Conservation (phyloP, 2,797 vertebrate species). For the Limosa lapponica region DNA sequence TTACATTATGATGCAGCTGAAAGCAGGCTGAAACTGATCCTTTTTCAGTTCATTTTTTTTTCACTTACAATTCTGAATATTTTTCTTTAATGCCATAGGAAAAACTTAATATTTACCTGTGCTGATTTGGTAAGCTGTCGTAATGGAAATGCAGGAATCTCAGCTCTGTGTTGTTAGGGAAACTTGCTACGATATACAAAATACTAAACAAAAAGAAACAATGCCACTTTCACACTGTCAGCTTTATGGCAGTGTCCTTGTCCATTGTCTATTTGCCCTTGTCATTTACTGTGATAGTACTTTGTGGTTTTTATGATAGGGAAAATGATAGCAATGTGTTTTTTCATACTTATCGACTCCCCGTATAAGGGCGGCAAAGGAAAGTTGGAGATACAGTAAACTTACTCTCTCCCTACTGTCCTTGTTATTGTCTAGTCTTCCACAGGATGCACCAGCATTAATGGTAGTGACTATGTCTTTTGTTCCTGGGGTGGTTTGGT, state of each 20-base stretch:
- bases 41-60: background rate
- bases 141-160: background rate
- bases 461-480: background rate
- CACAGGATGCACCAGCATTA: rapidly evolving
- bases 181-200: background rate
- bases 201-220: background rate
- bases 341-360: background rate
- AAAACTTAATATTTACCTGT: background rate
- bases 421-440: background rate
- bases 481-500: background rate
- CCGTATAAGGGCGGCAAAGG: background rate
- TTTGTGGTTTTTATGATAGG: background rate
- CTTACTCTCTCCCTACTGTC: background rate
- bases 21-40: background rate
- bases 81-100: background rate
- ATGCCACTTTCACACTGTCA: background rate
- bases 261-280: background rate
- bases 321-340: background rate
- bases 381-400: background rate
- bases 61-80: background rate
- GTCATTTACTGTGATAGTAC: background rate
- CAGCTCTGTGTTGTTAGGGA: background rate
- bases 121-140: background rate
- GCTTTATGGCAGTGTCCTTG: background rate
- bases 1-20: background rate